Percentiles rank a stretch among this genome's conserved stretches.
Conservation (phyloP, 2,888 invertebrate genomes). For the Melinopterus prodromus region DNA sequence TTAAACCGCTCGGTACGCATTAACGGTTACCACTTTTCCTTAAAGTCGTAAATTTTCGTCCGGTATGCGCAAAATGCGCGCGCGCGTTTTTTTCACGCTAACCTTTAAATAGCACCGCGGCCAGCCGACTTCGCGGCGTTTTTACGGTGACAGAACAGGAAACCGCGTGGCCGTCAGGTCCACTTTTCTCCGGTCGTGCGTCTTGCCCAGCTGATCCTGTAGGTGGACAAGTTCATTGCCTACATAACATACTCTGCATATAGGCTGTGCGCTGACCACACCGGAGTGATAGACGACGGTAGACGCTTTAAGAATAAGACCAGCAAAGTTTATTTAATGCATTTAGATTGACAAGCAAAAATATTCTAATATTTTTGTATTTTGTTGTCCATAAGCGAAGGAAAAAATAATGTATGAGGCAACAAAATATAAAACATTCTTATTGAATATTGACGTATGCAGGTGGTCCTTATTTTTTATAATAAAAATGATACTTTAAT, state of each 20-base stretch:
- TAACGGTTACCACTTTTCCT: slow-evolving; percentile 37
- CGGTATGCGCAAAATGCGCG: slow-evolving; percentile 30
- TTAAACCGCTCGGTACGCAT: slow-evolving; percentile 32
- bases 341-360: no score
- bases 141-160: slow-evolving; percentile 40
- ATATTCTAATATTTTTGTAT: neutral
- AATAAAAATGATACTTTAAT: no score
- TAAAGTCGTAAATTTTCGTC: slow-evolving; percentile 31
- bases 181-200: slow-evolving; percentile 40
- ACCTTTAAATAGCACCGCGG: slow-evolving; percentile 30
- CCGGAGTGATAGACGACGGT: neutral
- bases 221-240: slow-evolving; percentile 49
- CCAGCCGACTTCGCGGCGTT: slow-evolving; percentile 18
- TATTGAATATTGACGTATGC: no score
- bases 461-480: no score
- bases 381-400: neutral
- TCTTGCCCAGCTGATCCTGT: slow-evolving; percentile 44
- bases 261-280: slow-evolving; percentile 38
- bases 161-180: slow-evolving; percentile 43
- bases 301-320: neutral
- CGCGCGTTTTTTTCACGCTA: slow-evolving; percentile 25
- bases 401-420: no score
- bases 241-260: slow-evolving; percentile 38
- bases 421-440: no score
- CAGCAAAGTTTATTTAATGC: neutral